A percentile compares a stretch with the other conserved stretches of the same genome.
These are phyloP conservation scores for Pyrrhosoma nymphula DNA, from an alignment of 2,888 invertebrate species.

Conservation along the genomic window DNA sequence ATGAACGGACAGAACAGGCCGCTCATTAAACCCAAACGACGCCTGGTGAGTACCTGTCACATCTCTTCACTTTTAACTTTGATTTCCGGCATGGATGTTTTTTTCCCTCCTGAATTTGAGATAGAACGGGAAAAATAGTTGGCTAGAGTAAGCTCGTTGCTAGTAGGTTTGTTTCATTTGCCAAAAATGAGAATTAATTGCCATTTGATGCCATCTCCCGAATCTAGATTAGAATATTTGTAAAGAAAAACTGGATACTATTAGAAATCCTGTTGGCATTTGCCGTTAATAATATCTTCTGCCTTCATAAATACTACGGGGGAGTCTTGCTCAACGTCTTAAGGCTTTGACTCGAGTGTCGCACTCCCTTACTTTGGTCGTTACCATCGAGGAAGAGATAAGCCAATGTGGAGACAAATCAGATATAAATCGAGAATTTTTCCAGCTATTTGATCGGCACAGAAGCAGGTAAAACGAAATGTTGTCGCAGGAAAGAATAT, in stretches of 20 bases:
- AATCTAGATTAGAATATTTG: too few species aligned
- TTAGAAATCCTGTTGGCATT: not conserved
- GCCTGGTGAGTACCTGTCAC: conserved; percentile 94
- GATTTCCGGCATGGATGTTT: not conserved
- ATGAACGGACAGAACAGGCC: conserved; percentile 99
- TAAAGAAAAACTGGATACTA: too few species aligned
- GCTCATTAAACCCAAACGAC: conserved; percentile 99
- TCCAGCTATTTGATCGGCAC: not conserved
- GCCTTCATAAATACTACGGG: not conserved
- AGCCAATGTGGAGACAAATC: not conserved
- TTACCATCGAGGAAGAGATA: not conserved
- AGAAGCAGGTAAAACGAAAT: not conserved
- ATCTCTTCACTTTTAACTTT: conserved; percentile 4
- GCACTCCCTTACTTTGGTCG: not conserved
- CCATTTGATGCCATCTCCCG: too few species aligned
- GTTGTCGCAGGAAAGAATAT: not conserved
- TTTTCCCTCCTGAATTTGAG: not conserved
- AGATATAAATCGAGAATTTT: not conserved
- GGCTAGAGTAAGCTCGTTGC: too few species aligned
- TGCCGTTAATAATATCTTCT: not conserved
- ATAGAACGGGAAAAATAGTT: not conserved
- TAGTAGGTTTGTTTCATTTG: not conserved
- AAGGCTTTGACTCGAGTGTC: not conserved
- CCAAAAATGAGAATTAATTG: not conserved
- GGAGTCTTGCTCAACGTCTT: not conserved